These are phyloP conservation scores for Yoshiicerus persimilis DNA, from an alignment of 1,140 invertebrate species.

Conservation along the genomic window DNA sequence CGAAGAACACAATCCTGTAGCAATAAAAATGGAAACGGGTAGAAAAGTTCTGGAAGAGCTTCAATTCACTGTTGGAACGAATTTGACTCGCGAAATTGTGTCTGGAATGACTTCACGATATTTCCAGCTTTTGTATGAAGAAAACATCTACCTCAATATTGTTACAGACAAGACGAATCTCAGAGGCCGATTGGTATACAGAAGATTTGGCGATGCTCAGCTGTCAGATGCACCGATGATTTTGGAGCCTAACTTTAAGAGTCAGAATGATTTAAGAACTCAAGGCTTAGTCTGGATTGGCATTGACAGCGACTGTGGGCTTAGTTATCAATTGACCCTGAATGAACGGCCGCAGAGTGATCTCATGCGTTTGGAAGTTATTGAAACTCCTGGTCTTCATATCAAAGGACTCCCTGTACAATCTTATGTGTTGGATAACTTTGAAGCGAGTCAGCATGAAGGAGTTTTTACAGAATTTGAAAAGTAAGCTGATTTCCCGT, in stretches of 20 bases:
- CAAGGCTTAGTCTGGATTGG: constrained; percentile 79
- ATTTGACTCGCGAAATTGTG: constrained; percentile 43
- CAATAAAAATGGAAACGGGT: constrained; percentile 47
- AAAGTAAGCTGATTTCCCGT: constrained; percentile 30
- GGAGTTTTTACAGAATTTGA: constrained; percentile 43
- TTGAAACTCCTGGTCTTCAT: constrained; percentile 48
- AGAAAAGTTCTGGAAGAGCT: constrained; percentile 47
- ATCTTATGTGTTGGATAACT: constrained; percentile 43
- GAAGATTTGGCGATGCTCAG: constrained; percentile 46
- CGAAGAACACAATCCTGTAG: constrained; percentile 36
- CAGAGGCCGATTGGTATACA: constrained; percentile 40
- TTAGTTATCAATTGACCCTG: constrained; percentile 75
- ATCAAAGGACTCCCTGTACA: constrained; percentile 43
- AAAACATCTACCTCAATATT: constrained; percentile 73
- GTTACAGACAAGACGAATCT: constrained; percentile 41
- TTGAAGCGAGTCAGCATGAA: constrained; percentile 46
- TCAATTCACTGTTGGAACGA: constrained; percentile 30
- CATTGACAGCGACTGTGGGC: constrained; percentile 73
- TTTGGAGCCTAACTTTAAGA: constrained; percentile 30
- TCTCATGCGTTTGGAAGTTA: constrained; percentile 47
- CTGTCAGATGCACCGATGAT: constrained; percentile 42
- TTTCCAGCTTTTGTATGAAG: constrained; percentile 75
- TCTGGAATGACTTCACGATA: constrained; percentile 66
- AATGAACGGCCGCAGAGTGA: constrained; percentile 46
- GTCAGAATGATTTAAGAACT: constrained; percentile 15